These are phyloP conservation scores for Tyto alba DNA, from an alignment of 2,113 vertebrate genomes.

Conservation along the genomic window DNA sequence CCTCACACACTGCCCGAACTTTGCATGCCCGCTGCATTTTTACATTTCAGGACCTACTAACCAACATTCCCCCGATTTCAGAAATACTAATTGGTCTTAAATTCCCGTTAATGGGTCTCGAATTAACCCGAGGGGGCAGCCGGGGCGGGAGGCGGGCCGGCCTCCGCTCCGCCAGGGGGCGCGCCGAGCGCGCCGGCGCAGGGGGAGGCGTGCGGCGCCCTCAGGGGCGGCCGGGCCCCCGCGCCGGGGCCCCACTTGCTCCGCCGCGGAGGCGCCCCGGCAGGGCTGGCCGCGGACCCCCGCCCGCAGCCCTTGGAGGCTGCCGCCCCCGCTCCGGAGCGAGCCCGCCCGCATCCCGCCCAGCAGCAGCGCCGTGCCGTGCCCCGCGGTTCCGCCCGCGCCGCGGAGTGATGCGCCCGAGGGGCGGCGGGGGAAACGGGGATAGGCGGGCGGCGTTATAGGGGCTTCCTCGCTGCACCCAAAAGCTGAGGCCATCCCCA, in stretches of 20 bases:
- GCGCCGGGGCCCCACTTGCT: too few relatives aligned
- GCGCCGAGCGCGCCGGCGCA: not conserved
- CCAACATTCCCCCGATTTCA: not conserved
- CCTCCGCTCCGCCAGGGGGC: not conserved
- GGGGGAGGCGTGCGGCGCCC: not conserved
- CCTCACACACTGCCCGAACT: rapidly evolving
- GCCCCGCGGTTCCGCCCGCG: too few relatives aligned
- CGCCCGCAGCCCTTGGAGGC: too few relatives aligned
- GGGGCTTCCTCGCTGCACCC: not conserved
- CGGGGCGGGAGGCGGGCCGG: too few relatives aligned
- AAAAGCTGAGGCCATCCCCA: not conserved
- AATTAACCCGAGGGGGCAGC: too few relatives aligned
- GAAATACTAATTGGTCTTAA: rapidly evolving
- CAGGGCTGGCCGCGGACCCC: not conserved
- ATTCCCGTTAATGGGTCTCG: rapidly evolving
- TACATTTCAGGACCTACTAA: not conserved
- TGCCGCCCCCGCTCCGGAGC: too few relatives aligned
- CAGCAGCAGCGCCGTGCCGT: not conserved
- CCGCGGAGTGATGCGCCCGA: not conserved
- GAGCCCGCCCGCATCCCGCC: not conserved
- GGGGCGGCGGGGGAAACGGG: not conserved
- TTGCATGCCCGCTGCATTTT: not conserved
- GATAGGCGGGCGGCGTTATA: not conserved
- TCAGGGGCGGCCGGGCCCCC: not conserved
- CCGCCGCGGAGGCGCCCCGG: too few relatives aligned